Conservation (phyloP, 2,113 vertebrate genomes). For the Ursus arctos region DNA sequence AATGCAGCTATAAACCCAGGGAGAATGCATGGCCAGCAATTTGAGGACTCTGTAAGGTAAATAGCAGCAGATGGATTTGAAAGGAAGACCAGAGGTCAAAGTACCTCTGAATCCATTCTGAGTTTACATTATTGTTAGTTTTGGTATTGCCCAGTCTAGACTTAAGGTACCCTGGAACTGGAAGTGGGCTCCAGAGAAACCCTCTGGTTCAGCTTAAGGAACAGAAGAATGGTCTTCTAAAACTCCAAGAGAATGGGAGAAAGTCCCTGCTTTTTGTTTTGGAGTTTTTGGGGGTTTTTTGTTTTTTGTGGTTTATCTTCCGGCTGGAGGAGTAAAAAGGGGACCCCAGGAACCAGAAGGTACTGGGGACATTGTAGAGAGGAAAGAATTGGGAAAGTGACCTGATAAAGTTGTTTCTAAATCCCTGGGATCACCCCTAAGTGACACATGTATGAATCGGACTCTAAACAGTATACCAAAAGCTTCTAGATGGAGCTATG, state of each 20-base stretch:
- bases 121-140: not conserved
- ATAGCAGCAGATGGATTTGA: not conserved
- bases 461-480: not conserved
- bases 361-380: not conserved
- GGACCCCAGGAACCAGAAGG: not conserved
- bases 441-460: not conserved
- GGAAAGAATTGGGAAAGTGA: not conserved
- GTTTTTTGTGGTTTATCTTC: constrained; percentile 9
- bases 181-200: not conserved
- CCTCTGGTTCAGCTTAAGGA: not conserved
- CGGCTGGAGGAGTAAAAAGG: not conserved
- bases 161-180: not conserved
- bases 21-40: not conserved
- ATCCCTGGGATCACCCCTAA: not conserved
- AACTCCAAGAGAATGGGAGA: not conserved
- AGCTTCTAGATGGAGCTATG: not conserved
- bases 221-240: not conserved
- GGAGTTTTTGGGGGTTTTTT: too few species aligned
- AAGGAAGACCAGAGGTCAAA: constrained; percentile 16
- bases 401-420: not conserved
- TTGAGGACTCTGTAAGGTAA: not conserved
- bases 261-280: too few species aligned
- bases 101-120: not conserved
- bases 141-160: not conserved
- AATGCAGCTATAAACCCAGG: not conserved